Conservation (phyloP, 2,113 vertebrate species). For the Malaclemys terrapin region DNA sequence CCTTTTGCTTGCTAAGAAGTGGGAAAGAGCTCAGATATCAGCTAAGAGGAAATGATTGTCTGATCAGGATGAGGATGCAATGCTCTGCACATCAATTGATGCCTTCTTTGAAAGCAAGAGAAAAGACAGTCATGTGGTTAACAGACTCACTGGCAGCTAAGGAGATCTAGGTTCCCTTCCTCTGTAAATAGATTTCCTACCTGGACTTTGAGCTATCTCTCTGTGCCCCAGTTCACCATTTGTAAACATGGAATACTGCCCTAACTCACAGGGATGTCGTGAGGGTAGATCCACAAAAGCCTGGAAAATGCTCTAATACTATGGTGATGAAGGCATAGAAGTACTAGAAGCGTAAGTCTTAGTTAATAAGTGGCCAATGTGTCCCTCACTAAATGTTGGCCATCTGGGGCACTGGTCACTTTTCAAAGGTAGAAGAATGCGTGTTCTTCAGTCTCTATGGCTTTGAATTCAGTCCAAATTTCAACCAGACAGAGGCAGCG, state of each 20-base stretch:
- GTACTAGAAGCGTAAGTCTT: not conserved
- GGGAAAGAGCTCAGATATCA: not conserved
- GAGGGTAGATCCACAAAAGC: not conserved
- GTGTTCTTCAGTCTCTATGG: fast-evolving
- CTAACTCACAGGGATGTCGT: not conserved
- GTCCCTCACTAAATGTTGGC: not conserved
- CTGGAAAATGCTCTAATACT: not conserved
- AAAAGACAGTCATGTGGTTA: not conserved
- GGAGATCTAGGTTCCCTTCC: not conserved
- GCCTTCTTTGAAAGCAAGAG: not conserved
- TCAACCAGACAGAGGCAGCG: not conserved
- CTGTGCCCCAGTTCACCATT: not conserved
- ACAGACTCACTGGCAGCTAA: not conserved
- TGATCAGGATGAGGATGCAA: not conserved
- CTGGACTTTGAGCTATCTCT: not conserved
- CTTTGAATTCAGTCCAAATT: not conserved
- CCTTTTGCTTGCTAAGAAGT: not conserved
- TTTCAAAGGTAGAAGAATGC: not conserved
- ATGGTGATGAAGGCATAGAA: not conserved
- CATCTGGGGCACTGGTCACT: not conserved
- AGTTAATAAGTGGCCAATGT: not conserved
- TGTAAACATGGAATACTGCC: not conserved
- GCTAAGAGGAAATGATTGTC: not conserved
- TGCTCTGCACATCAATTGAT: not conserved
- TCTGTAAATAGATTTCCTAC: not conserved